Evolutionary conservation across 2,888 invertebrate genomes (phyloP).

Genomic region (Eupithecia subumbrata): DNA sequence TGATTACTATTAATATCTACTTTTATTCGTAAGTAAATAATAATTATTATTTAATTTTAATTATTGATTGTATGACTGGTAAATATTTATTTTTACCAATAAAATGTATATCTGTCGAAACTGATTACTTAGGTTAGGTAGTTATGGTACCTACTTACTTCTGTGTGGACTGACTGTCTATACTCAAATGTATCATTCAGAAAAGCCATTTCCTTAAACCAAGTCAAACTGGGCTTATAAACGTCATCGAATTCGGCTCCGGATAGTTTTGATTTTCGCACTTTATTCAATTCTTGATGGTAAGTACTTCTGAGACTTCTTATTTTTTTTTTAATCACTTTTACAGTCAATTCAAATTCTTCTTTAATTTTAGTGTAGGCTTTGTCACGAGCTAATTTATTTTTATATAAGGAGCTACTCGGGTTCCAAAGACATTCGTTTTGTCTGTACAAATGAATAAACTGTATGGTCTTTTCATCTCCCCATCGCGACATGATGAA

Average conservation of each 20-base stretch:
- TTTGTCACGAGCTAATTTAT: neutral
- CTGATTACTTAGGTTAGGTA: neutral
- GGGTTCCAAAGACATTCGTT: neutral
- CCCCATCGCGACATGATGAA: too few species aligned
- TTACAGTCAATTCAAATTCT: neutral
- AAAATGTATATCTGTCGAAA: neutral
- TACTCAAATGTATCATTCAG: neutral
- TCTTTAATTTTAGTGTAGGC: neutral
- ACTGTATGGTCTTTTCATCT: neutral
- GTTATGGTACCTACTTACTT: neutral
- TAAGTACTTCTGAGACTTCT: neutral
- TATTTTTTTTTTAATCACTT: neutral
- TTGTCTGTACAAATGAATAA: neutral
- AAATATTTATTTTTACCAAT: too few species aligned
- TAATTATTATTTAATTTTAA: too few species aligned
- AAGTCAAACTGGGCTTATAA: neutral
- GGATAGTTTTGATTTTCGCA: neutral
- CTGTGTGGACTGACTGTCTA: neutral
- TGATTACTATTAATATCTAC: too few species aligned
- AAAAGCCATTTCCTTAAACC: neutral
- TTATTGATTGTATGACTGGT: too few species aligned
- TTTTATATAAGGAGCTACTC: neutral
- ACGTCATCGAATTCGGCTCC: neutral
- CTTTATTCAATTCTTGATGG: neutral
- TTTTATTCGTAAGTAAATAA: too few species aligned